Base-by-base conservation (phyloP, 2,888 invertebrate genomes). In the Enchytraeus crypticus region DNA sequence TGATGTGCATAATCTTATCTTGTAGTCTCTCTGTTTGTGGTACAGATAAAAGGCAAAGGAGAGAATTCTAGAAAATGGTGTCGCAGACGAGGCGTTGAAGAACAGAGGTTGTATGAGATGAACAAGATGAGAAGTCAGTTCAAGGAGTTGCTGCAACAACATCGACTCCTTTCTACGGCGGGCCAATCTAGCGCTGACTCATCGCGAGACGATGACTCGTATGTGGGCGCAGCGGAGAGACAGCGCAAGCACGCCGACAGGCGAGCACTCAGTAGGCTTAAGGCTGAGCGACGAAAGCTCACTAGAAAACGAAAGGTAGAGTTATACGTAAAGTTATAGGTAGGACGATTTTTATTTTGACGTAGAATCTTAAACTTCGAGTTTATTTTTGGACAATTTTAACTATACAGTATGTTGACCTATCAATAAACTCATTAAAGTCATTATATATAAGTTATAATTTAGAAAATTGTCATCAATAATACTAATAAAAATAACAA, bases 61-160 rank as follows among this genome's bases (percentile, higher is more conserved):
- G 64, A 66, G 27, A 65, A 60, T 34, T 77, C 79, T 0, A 83
- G 86, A 51, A 85, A 86, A 62, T 98, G 98, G 97, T 92, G 95
- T 70, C 85, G 85, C 66, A 84, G 88, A 60, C 82, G 92, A 61
- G 95, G 93, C 0, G 82, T 98, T 5, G 97, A 98, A 79, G 97
- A 98, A 76, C 96, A 98, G 78, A 82, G 98, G 27, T 88, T 98
- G 73, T 98, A 96, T 74, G 98, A 98, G 80, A 88, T 93, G 73
- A 90, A 90, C 0, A 97, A 97, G 81, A 81, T 98, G 5, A 84
- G 92, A 38, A 84, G 87, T 29, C 98, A 98, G 79, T 89, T 95
- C 71, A 85, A 88, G 73, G 87, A 88, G 59, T 83, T 93, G 62
- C 81, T 95, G 18, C 85, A 86, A 73, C 79, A 78, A 57, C 74